Evolutionary conservation across 2,888 invertebrate genomes (phyloP), one percentile per base, ranked within the genome.

Genomic region (Melipona beecheii): DNA sequence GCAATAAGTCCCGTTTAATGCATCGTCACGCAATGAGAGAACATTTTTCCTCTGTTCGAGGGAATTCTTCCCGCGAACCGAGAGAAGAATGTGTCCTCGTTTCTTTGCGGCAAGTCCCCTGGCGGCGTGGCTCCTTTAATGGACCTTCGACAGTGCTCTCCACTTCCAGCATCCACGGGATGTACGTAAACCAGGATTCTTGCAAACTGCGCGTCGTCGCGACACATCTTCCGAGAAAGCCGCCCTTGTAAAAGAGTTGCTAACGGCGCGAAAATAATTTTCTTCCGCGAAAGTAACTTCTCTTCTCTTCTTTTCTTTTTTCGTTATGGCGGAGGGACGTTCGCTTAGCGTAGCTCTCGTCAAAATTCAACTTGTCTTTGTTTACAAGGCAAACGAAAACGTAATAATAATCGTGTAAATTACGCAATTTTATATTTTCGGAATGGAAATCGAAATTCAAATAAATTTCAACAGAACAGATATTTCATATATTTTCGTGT

Each of bases 111-210:
- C 13, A 60, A 69, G 17, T 43, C 50, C 69, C 72, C 21, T 19
- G 27, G 71, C 69, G 50, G 17, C 60, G 62, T 49, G n/a, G 17
- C 65, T 74, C 58, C 31, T 64, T 65, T 82, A 82, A 82, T 82
- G 82, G 81, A 80, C 21, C 27, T n/a, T 70, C 72, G 31, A 74
- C 80, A 70, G 70, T 65, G 65, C 72, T 43, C 13, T 50, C 74
- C n/a, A 15, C 64, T 17, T n/a, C 9, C 17, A 19, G 21, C 31
- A 62, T 62, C 36, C 68, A 11, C 27, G 36, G 15, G 50, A 31
- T 36, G 54, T 66, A 68, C 50, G 4, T 50, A 69, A 75, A 52
- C 27, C 24, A 49, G 50, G 66, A 69, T 56, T 60, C 69, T 68
- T 68, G 79, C 60, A 31, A 62, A 73, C 69, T 73, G n/a, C 58